Evolutionary conservation across 2,113 vertebrate genomes (phyloP), one percentile per base, ranked within the genome.

Genomic region (Burhinus oedicnemus): DNA sequence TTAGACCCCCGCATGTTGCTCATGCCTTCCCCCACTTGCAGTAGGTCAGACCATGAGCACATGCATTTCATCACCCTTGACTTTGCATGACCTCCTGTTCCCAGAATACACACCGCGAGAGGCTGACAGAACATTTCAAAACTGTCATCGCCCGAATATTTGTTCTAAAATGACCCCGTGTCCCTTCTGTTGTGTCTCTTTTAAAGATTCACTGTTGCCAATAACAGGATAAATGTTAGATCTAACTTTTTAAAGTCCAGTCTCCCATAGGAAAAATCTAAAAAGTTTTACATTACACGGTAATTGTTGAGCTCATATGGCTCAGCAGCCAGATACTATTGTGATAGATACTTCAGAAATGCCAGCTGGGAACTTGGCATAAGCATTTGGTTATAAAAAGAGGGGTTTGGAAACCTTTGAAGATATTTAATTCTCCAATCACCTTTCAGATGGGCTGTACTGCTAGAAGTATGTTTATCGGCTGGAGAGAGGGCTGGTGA

Each of bases 381-480:
- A 83, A 74, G 47, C 2, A 1, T 87, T 70, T 82, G 26, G 60
- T 58, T 74, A 36, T 57, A 42, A 76, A 87, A 85, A 78, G 30
- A 92, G 32, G 3, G 11, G 26, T 20, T 64, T 87, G 70, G 36
- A 93, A 96, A 69, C 13, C 61, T 83, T 86, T 79, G 80, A 92
- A 91, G 72, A 72, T 72, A 87, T 90, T 97, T 92, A 95, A 90
- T 60, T 65, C 87, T 95, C 60, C 65, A 81, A 86, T 70, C 82
- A 95, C 96, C 89, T 96, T 94, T 90, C 83, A 76, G 75, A 94
- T 78, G 77, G 85, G 40, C 83, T 65, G 26, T 74, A 65, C 66
- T 90, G 42, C 81, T 88, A 75, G 75, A 92, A 97, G 62, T 84
- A 40, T 93, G 84, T 93, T 97, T 95, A 85, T 90, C 64, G 1